A percentile compares a stretch with the other conserved stretches of the same genome.
These are phyloP conservation scores for Coregonus suidteri DNA, from an alignment of 2,797 vertebrate species.

Conservation along the genomic window DNA sequence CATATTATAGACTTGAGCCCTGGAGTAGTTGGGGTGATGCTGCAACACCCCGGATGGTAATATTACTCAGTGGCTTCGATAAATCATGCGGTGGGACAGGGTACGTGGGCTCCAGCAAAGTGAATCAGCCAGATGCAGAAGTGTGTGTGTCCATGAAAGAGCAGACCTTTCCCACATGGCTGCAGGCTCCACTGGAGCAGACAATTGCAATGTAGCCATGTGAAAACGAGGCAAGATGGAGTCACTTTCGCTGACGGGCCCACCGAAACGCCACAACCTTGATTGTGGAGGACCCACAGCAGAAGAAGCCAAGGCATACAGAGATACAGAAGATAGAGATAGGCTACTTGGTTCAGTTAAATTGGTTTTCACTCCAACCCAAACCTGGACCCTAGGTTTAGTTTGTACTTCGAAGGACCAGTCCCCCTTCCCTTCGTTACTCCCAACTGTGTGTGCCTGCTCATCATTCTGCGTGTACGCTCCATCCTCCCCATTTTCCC, in stretches of 20 bases:
- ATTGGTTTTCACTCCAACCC: not conserved
- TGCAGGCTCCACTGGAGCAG: constrained; percentile 82
- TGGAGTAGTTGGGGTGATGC: constrained; percentile 55
- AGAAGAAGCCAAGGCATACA: constrained; percentile 30
- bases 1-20: constrained; percentile 51
- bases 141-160: constrained; percentile 77
- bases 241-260: constrained; percentile 76
- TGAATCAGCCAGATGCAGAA: constrained; percentile 77
- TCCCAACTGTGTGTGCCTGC: not conserved
- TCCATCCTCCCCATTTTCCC: not conserved
- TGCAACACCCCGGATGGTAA: constrained; percentile 61
- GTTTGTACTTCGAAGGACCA: not conserved
- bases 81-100: constrained; percentile 71
- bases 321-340: constrained; percentile 58
- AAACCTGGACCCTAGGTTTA: not conserved
- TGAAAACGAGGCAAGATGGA: constrained; percentile 81
- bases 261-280: constrained; percentile 60
- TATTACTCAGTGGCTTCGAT: constrained; percentile 71
- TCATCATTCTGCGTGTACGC: not conserved
- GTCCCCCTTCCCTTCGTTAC: not conserved
- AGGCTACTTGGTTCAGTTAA: not conserved
- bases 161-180: constrained; percentile 79
- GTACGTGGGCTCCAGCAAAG: constrained; percentile 74
- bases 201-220: constrained; percentile 85
- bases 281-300: constrained; percentile 59